Conservation (phyloP, 2,888 invertebrate species). For the Allolobophora icterica region DNA sequence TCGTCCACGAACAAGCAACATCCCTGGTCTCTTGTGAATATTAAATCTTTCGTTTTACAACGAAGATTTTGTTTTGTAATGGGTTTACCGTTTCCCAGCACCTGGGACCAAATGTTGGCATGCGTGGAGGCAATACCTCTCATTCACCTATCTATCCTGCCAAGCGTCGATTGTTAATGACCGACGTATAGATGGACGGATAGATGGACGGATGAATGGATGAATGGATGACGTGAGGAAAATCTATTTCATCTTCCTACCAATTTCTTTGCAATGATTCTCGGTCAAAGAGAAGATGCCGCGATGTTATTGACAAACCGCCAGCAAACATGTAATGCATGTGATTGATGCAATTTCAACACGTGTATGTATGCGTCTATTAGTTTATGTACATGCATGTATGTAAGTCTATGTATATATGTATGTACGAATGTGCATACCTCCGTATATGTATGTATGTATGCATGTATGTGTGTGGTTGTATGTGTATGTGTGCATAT, state of each 20-base stretch:
- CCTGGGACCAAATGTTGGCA: too few species aligned
- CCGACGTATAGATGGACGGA: neutral
- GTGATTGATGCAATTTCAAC: neutral
- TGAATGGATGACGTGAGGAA: neutral
- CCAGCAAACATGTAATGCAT: neutral
- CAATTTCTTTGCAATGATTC: neutral
- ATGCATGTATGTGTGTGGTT: slow-evolving; percentile 2
- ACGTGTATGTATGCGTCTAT: neutral
- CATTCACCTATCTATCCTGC: neutral
- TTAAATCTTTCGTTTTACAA: too few species aligned
- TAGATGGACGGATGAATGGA: neutral
- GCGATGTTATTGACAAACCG: neutral
- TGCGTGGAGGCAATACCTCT: too few species aligned
- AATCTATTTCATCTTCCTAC: neutral
- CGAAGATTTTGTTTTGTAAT: too few species aligned
- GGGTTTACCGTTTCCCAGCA: too few species aligned
- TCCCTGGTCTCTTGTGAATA: too few species aligned
- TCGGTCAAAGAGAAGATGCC: neutral
- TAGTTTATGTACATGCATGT: too few species aligned
- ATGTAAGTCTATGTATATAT: too few species aligned
- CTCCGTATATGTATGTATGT: slow-evolving; percentile 24
- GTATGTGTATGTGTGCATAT: too few species aligned
- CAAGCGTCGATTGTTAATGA: neutral
- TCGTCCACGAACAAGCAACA: too few species aligned
- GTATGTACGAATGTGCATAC: too few species aligned